Evolutionary conservation across 2,888 invertebrate species (phyloP).

Genomic region (Himalopsyche japonica): DNA sequence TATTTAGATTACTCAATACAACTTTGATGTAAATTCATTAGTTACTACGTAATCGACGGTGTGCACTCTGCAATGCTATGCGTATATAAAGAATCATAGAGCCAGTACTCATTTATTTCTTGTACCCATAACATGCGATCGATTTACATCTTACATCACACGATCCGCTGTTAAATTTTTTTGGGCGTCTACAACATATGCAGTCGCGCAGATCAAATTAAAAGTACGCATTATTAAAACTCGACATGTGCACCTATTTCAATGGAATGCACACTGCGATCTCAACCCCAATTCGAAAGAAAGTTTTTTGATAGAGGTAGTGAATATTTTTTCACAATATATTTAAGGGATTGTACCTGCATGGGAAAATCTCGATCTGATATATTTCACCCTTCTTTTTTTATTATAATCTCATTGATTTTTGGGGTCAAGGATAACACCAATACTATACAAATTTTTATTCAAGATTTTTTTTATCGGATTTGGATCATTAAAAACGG

Average conservation of each 20-base stretch:
- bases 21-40: background rate
- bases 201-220: background rate
- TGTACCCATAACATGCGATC: background rate
- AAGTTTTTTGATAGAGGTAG: slow-evolving; percentile 14
- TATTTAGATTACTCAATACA: background rate
- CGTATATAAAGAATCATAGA: background rate
- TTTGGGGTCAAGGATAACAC: slow-evolving; percentile 35
- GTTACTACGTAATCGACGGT: background rate
- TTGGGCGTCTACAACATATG: background rate
- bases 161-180: background rate
- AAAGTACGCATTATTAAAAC: background rate
- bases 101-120: background rate
- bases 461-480: too few relatives aligned
- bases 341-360: slow-evolving; percentile 19
- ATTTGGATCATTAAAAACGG: too few relatives aligned
- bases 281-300: background rate
- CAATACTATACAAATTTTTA: background rate
- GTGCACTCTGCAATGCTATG: background rate
- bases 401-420: slow-evolving; percentile 2
- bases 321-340: slow-evolving; percentile 13
- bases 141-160: background rate
- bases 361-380: slow-evolving; percentile 23
- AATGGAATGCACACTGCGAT: background rate
- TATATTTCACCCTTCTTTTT: slow-evolving; percentile 1
- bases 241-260: background rate